Base-by-base conservation (phyloP, 2,888 invertebrate species). In the Drosophila anomalata region DNA sequence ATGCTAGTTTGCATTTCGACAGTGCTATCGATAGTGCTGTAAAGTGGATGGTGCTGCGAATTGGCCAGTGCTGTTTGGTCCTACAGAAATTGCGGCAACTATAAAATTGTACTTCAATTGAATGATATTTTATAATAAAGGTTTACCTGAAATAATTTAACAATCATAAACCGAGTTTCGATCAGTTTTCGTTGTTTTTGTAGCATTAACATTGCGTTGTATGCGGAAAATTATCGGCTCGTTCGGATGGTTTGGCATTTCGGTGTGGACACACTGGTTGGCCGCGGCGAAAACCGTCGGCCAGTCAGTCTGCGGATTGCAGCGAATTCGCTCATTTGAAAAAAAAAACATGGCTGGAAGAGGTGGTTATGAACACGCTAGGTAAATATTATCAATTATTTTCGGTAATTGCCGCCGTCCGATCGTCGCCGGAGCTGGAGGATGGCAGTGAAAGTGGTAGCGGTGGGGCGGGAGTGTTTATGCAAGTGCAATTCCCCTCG, bases 331-430 rank as follows among this genome's bases (percentile, higher is more conserved):
- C 89, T 90, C 91, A 91, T 89, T 90, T 87, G 88, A 82, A 90
- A 90, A 91, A 91, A 91, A 91, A 95, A 96, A 96, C 95, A 96
- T 96, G 96, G 96, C 96, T 94, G 96, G 96, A 93, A 96, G 96
- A 93, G 94, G 95, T 95, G 95, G 95, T 93, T 96, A 94, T 94
- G 96, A 96, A 92, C 95, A 96, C 94, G 94, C 95, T 93, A 96
- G 96, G 96, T 95, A 94, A 94, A 91, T 91, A 91, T 90, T 89
- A 81, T 80, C 76, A 89, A 83, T 78, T 80, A 77, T 77, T 76
- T 29, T 77, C 73, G 66, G 70, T 54, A 78, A 83, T 77, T 68
- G 57, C 63, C 56, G 24, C 8, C 58, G 58, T 29, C 47, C n/a
- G 58, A 17, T 39, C 57, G 46, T 42, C 20, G 60, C 57, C 46